Percentiles rank a stretch among this genome's conserved stretches.
Conservation (phyloP, 2,888 invertebrate genomes). For the Ametastegia equiseti region DNA sequence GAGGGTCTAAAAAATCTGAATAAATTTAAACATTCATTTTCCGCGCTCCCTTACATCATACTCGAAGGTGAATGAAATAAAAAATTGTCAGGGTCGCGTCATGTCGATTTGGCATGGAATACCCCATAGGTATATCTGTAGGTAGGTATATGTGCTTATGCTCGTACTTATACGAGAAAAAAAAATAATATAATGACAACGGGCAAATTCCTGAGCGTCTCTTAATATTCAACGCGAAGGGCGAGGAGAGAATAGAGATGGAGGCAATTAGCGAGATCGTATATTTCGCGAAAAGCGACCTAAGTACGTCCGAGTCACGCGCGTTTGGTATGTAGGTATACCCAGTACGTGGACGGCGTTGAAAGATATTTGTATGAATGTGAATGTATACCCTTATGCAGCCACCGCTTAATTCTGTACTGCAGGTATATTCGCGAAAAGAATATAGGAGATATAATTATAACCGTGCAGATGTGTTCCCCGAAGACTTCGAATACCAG, state of each 20-base stretch:
- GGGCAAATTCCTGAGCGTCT: not conserved
- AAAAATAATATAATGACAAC: not conserved
- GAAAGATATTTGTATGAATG: too few relatives aligned
- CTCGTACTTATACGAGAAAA: not conserved
- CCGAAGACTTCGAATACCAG: not conserved
- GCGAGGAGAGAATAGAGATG: not conserved
- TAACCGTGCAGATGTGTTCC: not conserved
- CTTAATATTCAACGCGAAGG: not conserved
- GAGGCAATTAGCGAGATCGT: conserved; percentile 3
- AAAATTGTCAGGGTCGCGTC: too few relatives aligned
- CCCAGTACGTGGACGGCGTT: too few relatives aligned
- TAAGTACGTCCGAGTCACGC: not conserved
- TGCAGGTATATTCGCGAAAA: not conserved
- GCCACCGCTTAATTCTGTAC: not conserved
- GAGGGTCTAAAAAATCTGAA: too few relatives aligned
- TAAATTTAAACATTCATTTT: too few relatives aligned
- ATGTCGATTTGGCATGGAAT: too few relatives aligned
- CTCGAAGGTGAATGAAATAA: too few relatives aligned
- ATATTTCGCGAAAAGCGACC: not conserved
- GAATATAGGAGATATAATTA: not conserved
- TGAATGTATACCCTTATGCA: too few relatives aligned
- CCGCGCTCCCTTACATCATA: too few relatives aligned
- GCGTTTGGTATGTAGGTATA: too few relatives aligned
- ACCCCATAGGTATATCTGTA: too few relatives aligned
- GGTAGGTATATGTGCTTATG: not conserved